A percentile compares a stretch with the other conserved stretches of the same genome.
These are phyloP conservation scores for Cervus canadensis DNA, from an alignment of 2,113 vertebrate species.

Conservation along the genomic window DNA sequence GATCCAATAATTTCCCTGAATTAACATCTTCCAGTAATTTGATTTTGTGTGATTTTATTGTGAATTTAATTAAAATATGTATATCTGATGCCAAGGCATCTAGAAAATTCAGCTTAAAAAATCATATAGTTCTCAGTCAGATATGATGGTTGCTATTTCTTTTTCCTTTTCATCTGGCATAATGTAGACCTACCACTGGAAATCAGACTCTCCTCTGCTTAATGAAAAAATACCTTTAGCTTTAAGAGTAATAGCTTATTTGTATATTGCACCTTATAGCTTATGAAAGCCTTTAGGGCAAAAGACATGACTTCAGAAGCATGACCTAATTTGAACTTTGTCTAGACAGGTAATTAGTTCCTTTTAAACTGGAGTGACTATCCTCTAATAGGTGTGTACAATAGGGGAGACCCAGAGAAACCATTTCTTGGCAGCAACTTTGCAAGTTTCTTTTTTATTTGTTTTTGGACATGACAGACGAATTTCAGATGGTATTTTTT, in stretches of 20 bases:
- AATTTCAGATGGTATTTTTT: background rate
- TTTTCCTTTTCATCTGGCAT: background rate
- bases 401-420: background rate
- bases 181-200: background rate
- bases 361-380: background rate
- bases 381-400: background rate
- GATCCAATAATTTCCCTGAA: background rate
- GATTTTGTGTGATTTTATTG: background rate
- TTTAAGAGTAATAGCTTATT: background rate
- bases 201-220: background rate
- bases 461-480: background rate
- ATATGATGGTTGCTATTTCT: background rate
- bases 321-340: background rate
- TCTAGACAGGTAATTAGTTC: background rate
- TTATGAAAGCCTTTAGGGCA: constrained; percentile 35
- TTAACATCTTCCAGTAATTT: background rate
- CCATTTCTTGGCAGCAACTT: background rate
- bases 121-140: background rate
- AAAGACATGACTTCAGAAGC: background rate
- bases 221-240: background rate
- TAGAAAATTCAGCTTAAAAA: constrained; percentile 15
- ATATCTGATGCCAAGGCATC: background rate
- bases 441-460: background rate
- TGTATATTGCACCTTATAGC: background rate
- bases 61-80: background rate